phyloP scores from a whole-genome alignment of 2,113 vertebrate genomes.

The Dicentrarchus labrax region DNA sequence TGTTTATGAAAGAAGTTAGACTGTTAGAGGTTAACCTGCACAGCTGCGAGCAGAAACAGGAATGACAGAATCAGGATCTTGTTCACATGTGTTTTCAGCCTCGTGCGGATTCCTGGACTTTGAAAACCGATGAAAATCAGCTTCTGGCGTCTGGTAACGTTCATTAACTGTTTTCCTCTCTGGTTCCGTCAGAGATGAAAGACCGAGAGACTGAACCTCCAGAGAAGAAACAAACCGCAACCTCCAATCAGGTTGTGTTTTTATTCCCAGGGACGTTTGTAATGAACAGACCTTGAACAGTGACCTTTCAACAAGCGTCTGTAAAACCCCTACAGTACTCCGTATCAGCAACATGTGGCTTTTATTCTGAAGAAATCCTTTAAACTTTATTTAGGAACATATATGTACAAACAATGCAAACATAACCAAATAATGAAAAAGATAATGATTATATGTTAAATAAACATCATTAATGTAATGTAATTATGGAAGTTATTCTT shows the following conservation, averaged over 20 bases:
- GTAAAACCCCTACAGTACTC: not conserved
- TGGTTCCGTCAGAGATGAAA: constrained; percentile 30
- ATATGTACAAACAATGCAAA: no score
- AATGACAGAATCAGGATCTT: not conserved
- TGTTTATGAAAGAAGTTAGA: no score
- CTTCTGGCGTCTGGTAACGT: constrained; percentile 8
- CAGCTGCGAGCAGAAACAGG: not conserved
- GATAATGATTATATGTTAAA: no score
- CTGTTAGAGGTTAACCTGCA: not conserved
- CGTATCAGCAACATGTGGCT: not conserved
- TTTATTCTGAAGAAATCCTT: not conserved
- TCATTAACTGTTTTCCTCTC: constrained; percentile 10
- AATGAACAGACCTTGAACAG: not conserved
- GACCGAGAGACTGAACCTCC: not conserved
- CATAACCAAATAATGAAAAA: no score
- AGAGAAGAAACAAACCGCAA: constrained; percentile 5
- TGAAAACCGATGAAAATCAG: constrained; percentile 15
- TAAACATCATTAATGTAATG: no score
- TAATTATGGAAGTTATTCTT: no score
- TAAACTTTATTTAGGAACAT: no score
- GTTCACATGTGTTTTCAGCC: not conserved
- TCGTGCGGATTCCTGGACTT: not conserved
- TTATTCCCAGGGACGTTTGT: not conserved
- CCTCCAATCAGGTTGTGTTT: not conserved
- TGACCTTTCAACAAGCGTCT: not conserved